Evolutionary conservation across 2,797 vertebrate genomes (phyloP).

Genomic region (Octomys mimax): DNA sequence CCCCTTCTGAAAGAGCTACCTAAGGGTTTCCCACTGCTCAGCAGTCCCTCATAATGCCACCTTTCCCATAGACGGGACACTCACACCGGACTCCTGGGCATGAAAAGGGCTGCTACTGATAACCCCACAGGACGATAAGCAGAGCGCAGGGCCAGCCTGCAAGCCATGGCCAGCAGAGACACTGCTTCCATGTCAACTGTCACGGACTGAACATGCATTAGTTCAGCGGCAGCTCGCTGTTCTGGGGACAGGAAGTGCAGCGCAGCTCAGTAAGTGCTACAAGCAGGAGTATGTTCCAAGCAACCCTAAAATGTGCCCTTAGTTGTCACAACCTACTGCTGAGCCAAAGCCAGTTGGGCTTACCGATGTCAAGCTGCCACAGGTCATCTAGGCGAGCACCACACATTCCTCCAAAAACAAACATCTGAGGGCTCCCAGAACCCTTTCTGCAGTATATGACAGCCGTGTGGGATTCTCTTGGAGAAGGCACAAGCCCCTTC

Average conservation of each 20-base stretch:
- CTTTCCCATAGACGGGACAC: neutral
- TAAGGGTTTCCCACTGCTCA: neutral
- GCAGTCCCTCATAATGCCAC: neutral
- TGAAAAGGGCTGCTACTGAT: neutral
- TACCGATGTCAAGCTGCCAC: constrained; percentile 98
- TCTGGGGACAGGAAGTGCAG: neutral
- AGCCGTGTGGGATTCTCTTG: constrained; percentile 96
- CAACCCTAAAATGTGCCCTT: constrained; percentile 29
- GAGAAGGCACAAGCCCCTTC: constrained; percentile 93
- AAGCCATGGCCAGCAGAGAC: neutral
- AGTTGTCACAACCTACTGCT: constrained; percentile 45
- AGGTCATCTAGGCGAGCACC: constrained; percentile 95
- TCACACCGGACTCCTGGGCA: neutral
- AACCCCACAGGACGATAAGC: neutral
- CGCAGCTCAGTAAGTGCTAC: neutral
- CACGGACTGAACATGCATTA: constrained; percentile 39
- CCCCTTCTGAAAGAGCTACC: neutral
- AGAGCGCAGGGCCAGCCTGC: neutral
- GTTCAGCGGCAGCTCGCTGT: neutral
- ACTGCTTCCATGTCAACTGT: neutral
- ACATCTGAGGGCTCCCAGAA: constrained; percentile 93
- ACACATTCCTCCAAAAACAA: constrained; percentile 98
- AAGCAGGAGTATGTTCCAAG: constrained; percentile 62
- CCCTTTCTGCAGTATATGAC: constrained; percentile 92
- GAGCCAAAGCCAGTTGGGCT: constrained; percentile 78